Base-by-base conservation (phyloP, 1,140 invertebrate genomes). In the Dinoponera quadriceps region DNA sequence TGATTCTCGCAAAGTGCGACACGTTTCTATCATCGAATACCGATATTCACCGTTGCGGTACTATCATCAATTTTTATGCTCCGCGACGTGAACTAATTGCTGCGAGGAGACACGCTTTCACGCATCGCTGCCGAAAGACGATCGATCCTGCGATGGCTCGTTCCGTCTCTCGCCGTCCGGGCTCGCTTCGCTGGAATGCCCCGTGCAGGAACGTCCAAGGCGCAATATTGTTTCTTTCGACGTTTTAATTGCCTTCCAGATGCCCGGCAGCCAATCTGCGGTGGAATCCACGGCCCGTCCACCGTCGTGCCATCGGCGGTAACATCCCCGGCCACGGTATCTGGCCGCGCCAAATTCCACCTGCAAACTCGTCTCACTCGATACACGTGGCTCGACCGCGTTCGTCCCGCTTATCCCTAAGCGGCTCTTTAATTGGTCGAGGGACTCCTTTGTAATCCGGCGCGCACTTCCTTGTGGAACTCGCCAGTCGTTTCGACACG, bases 181-280 rank as follows among this genome's bases (percentile, higher is more conserved):
- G 51, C 13, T 74, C 33, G 57, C 18, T 25, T 60, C 63, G 51
- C 20, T 62, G 78, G 84, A 86, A 86, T 86, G 86, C 80, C 33
- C 14, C 66, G 74, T 63, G 51, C 65, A 57, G 77, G 74, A 84
- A 69, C 72, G 48, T 83, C 80, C 49, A 84, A 81, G 77, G 60
- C 82, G 82, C 83, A 89, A 86, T 90, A 89, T 88, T 75, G 88
- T 87, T 89, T 88, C 85, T 89, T 90, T 86, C 82, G 86, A 88
- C 84, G 78, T 78, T 88, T 87, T 90, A 90, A 90, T 88, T 89
- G 75, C 84, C 83, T 85, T 71, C 68, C 55, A 71, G 85, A 84
- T 87, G 72, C 74, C 75, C 62, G n/a, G 78, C 66, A 65, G 74
- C 82, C 71, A 63, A 62, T 83, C 51, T 63, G 29, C 51, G 49